These are phyloP conservation scores for Pavo muticus DNA, from an alignment of 2,113 vertebrate species.

Conservation along the genomic window DNA sequence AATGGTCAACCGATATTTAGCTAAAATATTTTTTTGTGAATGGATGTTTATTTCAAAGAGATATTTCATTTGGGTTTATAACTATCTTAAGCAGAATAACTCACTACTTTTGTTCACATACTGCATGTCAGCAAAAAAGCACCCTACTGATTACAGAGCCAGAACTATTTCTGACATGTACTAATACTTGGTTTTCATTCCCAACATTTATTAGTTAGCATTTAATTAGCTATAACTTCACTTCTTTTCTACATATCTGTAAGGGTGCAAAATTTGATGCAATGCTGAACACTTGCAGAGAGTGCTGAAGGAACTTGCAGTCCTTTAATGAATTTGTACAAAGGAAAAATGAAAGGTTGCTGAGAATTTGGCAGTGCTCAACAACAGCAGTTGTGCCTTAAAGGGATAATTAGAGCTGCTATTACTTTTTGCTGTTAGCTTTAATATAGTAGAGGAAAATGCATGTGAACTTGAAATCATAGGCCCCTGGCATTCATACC, in stretches of 20 bases:
- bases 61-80: neutral
- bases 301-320: neutral
- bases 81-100: neutral
- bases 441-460: neutral
- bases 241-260: neutral
- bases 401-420: neutral
- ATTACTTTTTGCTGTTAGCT: neutral
- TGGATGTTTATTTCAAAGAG: neutral
- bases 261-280: neutral
- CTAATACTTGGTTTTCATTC: neutral
- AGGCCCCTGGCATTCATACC: neutral
- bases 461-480: neutral
- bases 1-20: neutral
- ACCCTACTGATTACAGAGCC: neutral
- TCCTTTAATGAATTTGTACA: neutral
- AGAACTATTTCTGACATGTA: neutral
- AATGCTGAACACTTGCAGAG: neutral
- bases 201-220: neutral
- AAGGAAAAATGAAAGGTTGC: neutral
- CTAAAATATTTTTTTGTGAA: neutral
- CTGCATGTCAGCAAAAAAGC: neutral
- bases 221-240: neutral
- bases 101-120: neutral
- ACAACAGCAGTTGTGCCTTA: neutral
- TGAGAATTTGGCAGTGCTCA: neutral